A percentile compares a stretch with the other conserved stretches of the same genome.
These are phyloP conservation scores for Diprion similis DNA, from an alignment of 1,140 invertebrate species.

Conservation along the genomic window DNA sequence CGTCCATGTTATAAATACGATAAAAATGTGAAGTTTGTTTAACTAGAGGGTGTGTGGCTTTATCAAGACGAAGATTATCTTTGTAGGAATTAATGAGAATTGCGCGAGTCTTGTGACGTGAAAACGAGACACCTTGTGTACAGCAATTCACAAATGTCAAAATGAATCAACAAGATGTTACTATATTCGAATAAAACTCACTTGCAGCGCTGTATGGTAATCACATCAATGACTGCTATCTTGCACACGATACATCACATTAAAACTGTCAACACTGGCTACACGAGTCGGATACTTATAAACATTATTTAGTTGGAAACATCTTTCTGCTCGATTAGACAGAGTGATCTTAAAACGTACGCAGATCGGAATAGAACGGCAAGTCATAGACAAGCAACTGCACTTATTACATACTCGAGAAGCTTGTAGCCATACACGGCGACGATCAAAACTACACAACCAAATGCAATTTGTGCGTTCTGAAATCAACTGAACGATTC, in stretches of 20 bases:
- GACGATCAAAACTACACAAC: not conserved
- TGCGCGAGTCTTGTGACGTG: not conserved
- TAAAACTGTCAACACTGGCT: not conserved
- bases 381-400: not conserved
- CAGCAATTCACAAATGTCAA: constrained; percentile 5
- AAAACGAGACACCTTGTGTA: not conserved
- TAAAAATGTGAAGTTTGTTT: no score
- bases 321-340: constrained; percentile 4
- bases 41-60: no score
- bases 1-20: no score
- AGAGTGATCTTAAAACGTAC: not conserved
- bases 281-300: not conserved
- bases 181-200: not conserved
- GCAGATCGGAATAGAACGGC: constrained; percentile 1
- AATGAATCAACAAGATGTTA: constrained; percentile 5
- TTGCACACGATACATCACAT: not conserved
- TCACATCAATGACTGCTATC: not conserved
- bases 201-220: not conserved
- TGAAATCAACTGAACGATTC: no score
- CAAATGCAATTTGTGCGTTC: no score
- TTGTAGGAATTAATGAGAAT: not conserved
- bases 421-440: not conserved
- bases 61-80: no score
- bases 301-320: constrained; percentile 8
- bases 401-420: not conserved